These are phyloP conservation scores for pig (Sus scrofa) DNA, from an alignment of 2,113 vertebrate genomes.

Conservation along the genomic window DNA sequence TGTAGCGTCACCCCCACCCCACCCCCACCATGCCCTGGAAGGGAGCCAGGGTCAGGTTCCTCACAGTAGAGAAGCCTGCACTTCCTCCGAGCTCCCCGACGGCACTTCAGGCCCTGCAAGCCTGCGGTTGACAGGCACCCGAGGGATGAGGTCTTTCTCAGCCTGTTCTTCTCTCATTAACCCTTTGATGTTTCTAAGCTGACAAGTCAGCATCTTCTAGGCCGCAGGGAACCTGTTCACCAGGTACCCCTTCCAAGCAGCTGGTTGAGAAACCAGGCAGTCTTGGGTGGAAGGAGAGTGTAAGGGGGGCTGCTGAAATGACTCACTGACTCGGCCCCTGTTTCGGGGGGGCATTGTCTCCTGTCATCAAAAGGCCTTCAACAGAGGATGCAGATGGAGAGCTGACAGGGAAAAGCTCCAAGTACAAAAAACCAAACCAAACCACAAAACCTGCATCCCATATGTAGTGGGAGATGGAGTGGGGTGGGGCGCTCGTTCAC, in stretches of 20 bases:
- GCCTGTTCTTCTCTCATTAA: neutral
- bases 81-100: neutral
- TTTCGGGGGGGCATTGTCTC: neutral
- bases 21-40: neutral
- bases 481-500: neutral
- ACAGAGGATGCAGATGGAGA: neutral
- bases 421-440: neutral
- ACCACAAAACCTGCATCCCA: too few relatives aligned
- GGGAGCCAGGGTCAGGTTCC: neutral
- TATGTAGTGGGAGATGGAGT: neutral
- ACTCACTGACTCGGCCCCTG: neutral
- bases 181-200: slow-evolving; percentile 47
- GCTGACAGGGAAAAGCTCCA: neutral
- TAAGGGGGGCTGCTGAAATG: neutral
- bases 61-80: neutral
- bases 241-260: slow-evolving; percentile 23
- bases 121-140: neutral
- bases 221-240: neutral
- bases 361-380: neutral
- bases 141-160: slow-evolving; percentile 43
- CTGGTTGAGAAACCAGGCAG: neutral
- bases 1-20: neutral
- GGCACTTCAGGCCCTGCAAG: neutral
- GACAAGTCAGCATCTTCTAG: slow-evolving; percentile 50
- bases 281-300: slow-evolving; percentile 20